A percentile compares a stretch with the other conserved stretches of the same genome.
These are phyloP conservation scores for Galerucella pusilla DNA, from an alignment of 2,888 invertebrate species.

Conservation along the genomic window DNA sequence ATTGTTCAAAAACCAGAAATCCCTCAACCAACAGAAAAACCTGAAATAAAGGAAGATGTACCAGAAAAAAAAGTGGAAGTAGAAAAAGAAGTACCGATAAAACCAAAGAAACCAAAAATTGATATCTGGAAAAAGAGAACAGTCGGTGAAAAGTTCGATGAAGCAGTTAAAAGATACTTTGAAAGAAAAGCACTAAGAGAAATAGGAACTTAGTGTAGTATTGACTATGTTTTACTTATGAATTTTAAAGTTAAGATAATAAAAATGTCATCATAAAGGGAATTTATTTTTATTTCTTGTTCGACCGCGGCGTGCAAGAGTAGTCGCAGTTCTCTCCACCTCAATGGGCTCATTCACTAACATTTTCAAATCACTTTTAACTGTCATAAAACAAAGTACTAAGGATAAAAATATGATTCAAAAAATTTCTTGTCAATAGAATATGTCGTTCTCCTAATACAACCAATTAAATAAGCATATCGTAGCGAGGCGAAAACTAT, in stretches of 20 bases:
- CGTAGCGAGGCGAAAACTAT: too few relatives aligned
- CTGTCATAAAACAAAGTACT: too few relatives aligned
- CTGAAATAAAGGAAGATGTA: slow-evolving; percentile 39
- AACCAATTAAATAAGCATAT: too few relatives aligned
- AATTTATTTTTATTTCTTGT: background rate
- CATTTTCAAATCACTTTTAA: too few relatives aligned
- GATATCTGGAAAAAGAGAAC: slow-evolving; percentile 89
- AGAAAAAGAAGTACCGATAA: slow-evolving; percentile 45
- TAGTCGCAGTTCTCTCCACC: too few relatives aligned
- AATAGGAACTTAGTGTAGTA: slow-evolving; percentile 45
- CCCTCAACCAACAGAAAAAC: slow-evolving; percentile 30
- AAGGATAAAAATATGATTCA: too few relatives aligned
- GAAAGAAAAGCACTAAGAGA: slow-evolving; percentile 72
- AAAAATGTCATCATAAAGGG: background rate
- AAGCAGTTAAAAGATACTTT: slow-evolving; percentile 80
- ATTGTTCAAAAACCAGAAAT: slow-evolving; percentile 44
- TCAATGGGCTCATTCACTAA: too few relatives aligned
- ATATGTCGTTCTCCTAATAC: too few relatives aligned
- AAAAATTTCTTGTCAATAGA: too few relatives aligned
- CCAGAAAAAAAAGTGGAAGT: slow-evolving; percentile 45
- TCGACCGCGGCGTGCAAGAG: too few relatives aligned
- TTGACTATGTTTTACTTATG: background rate
- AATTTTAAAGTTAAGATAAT: background rate
- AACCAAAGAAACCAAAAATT: slow-evolving; percentile 66
- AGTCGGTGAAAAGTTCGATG: slow-evolving; percentile 80